Percentiles rank a stretch among this genome's conserved stretches.
phyloP scores from a whole-genome alignment of 2,888 invertebrate genomes.

The Phyto melanocephala region DNA sequence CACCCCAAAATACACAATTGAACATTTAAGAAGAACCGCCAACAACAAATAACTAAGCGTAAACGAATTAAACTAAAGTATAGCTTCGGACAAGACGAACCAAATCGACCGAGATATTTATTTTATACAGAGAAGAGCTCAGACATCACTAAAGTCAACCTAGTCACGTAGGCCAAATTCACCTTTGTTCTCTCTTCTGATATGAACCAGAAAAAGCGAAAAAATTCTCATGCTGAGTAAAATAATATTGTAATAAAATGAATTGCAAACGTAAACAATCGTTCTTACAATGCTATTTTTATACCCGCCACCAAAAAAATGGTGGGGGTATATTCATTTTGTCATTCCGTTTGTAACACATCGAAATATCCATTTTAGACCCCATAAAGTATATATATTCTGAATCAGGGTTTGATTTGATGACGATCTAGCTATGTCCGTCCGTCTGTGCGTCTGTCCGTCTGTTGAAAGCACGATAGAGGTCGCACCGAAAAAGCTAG shows the following conservation, averaged over 20 bases:
- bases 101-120: slow-evolving; percentile 28
- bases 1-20: slow-evolving; percentile 23
- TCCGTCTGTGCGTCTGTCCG: no score
- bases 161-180: slow-evolving; percentile 77
- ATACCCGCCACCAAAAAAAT: no score
- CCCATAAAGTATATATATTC: no score
- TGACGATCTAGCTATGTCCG: no score
- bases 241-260: slow-evolving; percentile 39
- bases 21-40: not conserved
- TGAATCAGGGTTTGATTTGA: no score
- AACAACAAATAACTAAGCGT: slow-evolving; percentile 16
- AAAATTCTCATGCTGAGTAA: slow-evolving; percentile 36
- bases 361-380: no score
- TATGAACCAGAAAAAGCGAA: slow-evolving; percentile 30
- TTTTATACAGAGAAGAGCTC: slow-evolving; percentile 55
- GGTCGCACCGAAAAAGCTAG: no score
- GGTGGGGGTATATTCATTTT: no score
- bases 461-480: no score
- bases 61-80: slow-evolving; percentile 32
- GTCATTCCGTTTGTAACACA: no score
- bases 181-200: slow-evolving; percentile 57
- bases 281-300: slow-evolving; percentile 54
- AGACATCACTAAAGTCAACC: slow-evolving; percentile 74
- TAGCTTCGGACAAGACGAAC: slow-evolving; percentile 35
- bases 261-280: slow-evolving; percentile 43